Percentiles rank a stretch among this genome's conserved stretches.
These are phyloP conservation scores for Hypomecis punctinalis DNA, from an alignment of 2,888 invertebrate genomes.

Conservation along the genomic window DNA sequence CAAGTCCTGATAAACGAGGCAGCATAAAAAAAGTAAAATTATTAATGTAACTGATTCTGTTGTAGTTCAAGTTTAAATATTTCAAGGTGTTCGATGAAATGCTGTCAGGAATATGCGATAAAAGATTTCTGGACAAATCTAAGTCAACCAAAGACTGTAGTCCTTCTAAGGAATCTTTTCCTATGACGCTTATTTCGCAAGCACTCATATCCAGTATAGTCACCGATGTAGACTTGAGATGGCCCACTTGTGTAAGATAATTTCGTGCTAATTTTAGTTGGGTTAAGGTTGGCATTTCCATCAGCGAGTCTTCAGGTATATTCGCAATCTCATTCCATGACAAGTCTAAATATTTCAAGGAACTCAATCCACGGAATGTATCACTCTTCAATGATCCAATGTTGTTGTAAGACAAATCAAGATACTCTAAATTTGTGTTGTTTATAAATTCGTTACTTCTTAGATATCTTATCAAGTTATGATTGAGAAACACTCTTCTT, in stretches of 20 bases:
- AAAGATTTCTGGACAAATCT: constrained; percentile 88
- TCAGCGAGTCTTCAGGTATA: constrained; percentile 85
- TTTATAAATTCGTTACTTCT: constrained; percentile 85
- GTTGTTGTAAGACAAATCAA: constrained; percentile 88
- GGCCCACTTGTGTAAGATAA: constrained; percentile 85
- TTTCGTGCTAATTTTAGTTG: constrained; percentile 88
- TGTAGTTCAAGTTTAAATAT: constrained; percentile 85
- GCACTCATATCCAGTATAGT: constrained; percentile 86
- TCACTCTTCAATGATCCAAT: constrained; percentile 85
- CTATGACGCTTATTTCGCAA: constrained; percentile 87
- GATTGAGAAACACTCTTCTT: constrained; percentile 83
- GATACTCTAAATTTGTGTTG: constrained; percentile 84
- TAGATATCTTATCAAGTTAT: constrained; percentile 87
- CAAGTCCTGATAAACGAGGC: constrained; percentile 85
- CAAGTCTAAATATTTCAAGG: constrained; percentile 87
- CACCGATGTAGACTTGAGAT: constrained; percentile 85
- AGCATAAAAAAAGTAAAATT: constrained; percentile 87
- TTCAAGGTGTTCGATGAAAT: constrained; percentile 86
- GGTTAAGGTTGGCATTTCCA: constrained; percentile 85
- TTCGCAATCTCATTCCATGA: constrained; percentile 88
- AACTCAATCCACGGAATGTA: constrained; percentile 85
- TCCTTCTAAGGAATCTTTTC: constrained; percentile 83
- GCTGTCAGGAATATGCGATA: constrained; percentile 86
- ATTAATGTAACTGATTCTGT: constrained; percentile 85
- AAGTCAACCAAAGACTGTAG: constrained; percentile 85